Percentiles rank a stretch among this genome's conserved stretches.
These are phyloP conservation scores for Cyprinodon variegatus DNA, from an alignment of 2,113 vertebrate genomes.

Conservation along the genomic window DNA sequence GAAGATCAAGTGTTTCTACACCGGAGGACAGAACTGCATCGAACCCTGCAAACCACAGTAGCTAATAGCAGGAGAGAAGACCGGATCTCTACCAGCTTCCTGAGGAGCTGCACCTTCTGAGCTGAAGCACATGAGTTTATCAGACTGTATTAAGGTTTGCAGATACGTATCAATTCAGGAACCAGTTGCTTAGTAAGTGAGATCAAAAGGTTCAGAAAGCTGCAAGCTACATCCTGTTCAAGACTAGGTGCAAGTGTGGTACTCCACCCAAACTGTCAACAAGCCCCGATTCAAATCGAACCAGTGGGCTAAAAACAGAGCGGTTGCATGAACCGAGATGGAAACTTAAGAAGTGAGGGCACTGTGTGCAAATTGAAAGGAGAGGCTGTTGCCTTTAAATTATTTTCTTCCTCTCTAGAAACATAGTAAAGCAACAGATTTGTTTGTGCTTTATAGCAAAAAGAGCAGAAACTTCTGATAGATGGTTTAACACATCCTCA, in stretches of 20 bases:
- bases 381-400: neutral
- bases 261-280: conserved; percentile 74
- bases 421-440: neutral
- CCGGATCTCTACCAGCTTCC: neutral
- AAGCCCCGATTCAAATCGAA: conserved; percentile 48
- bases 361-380: neutral
- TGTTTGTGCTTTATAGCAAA: neutral
- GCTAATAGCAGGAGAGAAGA: neutral
- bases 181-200: conserved; percentile 11
- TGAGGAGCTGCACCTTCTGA: conserved; percentile 2
- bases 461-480: neutral
- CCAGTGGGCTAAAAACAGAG: neutral
- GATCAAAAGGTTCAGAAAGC: conserved; percentile 37
- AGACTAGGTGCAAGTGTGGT: conserved; percentile 39
- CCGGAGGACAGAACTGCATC: conserved; percentile 2
- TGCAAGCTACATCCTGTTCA: conserved; percentile 65
- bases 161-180: conserved; percentile 26
- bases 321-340: neutral
- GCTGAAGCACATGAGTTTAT: neutral
- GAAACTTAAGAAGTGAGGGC: neutral
- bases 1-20: conserved; percentile 52
- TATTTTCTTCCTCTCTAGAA: neutral
- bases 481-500: neutral
- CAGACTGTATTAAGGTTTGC: neutral
- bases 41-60: conserved; percentile 44